A percentile compares a stretch with the other conserved stretches of the same genome.
These are phyloP conservation scores for Oryzaephilus surinamensis DNA, from an alignment of 1,140 invertebrate genomes.

Conservation along the genomic window DNA sequence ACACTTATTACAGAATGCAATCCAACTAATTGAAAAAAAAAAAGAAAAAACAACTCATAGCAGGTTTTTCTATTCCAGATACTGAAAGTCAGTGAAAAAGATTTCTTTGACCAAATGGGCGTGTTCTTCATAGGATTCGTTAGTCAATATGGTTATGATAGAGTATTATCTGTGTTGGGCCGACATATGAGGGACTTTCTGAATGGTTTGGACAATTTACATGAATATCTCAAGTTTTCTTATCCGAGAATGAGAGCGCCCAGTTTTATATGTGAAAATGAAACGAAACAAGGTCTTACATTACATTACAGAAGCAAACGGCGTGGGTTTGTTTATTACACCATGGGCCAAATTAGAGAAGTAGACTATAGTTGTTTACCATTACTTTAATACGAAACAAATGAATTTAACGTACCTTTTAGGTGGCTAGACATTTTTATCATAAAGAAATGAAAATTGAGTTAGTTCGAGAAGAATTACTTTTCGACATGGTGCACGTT, in stretches of 20 bases:
- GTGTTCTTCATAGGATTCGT: conserved; percentile 83
- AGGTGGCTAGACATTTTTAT: conserved; percentile 85
- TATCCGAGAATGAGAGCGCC: conserved; percentile 89
- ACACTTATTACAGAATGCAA: too few species aligned
- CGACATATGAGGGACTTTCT: conserved; percentile 91
- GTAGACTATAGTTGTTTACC: conserved; percentile 31
- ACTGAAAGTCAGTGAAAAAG: conserved; percentile 68
- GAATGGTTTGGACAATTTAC: conserved; percentile 92
- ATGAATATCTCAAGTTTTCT: conserved; percentile 94
- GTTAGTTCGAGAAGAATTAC: conserved; percentile 70
- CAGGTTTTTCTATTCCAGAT: conserved; percentile 44
- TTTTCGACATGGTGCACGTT: conserved; percentile 85
- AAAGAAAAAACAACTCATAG: background rate
- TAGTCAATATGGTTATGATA: conserved; percentile 90
- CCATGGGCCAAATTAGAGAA: conserved; percentile 92
- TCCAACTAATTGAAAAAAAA: too few species aligned
- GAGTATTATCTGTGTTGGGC: conserved; percentile 78
- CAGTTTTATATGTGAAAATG: conserved; percentile 93
- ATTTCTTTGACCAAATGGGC: conserved; percentile 86
- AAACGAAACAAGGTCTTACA: conserved; percentile 80
- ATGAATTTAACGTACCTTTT: conserved; percentile 3
- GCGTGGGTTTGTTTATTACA: conserved; percentile 89
- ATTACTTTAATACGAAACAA: background rate
- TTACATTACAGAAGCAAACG: conserved; percentile 89
- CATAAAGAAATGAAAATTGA: conserved; percentile 88